These are phyloP conservation scores for Meteorus sp. DNA, from an alignment of 1,140 invertebrate genomes.

Conservation along the genomic window DNA sequence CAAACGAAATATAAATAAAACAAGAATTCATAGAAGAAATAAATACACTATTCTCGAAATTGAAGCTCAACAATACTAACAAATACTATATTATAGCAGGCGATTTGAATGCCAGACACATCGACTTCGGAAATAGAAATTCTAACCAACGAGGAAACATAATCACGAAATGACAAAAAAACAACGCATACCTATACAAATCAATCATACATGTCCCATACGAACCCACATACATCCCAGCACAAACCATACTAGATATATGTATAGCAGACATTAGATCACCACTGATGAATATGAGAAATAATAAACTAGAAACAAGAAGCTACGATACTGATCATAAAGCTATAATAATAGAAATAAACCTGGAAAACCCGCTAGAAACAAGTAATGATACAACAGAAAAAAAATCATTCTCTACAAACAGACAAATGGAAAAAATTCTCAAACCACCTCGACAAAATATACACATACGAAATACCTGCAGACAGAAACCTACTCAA, in stretches of 20 bases:
- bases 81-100: conserved; percentile 19
- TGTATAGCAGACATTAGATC: background rate
- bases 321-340: conserved; percentile 15
- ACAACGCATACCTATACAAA: background rate
- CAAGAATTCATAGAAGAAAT: conserved; percentile 4
- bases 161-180: background rate
- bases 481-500: conserved; percentile 5
- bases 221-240: background rate
- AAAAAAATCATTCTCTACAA: background rate
- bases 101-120: conserved; percentile 19
- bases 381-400: no score
- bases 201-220: background rate
- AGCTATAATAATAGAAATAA: background rate
- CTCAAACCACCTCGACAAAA: background rate
- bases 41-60: background rate
- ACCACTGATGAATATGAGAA: background rate
- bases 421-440: conserved; percentile 13
- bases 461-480: background rate
- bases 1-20: background rate
- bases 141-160: conserved; percentile 2
- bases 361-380: background rate
- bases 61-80: background rate
- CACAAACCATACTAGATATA: background rate
- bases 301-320: background rate
- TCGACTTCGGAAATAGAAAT: background rate